Evolutionary conservation across 2,113 vertebrate species (phyloP), one percentile per base, ranked within the genome.

Genomic region (Lagopus muta): DNA sequence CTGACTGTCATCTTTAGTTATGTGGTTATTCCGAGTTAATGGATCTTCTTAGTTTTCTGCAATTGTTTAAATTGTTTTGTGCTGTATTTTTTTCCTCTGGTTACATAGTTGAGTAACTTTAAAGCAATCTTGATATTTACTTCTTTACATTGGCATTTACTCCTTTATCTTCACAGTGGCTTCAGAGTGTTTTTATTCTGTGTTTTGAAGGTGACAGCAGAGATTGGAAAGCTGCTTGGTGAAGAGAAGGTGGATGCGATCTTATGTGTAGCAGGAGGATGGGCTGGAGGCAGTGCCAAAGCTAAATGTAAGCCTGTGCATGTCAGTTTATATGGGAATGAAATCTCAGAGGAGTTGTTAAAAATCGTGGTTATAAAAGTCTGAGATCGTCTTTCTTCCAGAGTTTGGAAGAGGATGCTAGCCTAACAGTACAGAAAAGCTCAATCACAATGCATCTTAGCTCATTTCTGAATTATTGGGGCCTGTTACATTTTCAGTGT

Each of bases 221-320:
- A 98, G 45, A 97, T 99, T 55, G 98, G 97, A 16, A 98, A 96
- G 86, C 97, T 99, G 91, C 97, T 99, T 57, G 98, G 98, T 43
- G 98, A 99, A 32, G 95, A 98, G 74, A 99, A 99, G 82, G 98
- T 99, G 88, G 99, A 99, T 6, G 99, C 99, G 0, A 99, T 99
- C 92, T 90, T 99, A 43, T 99, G 99, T 47, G 99, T 99, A 48
- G 99, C 99, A 1, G 99, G 99, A 89, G 99, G 99, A 94, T 99
- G 99, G 99, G 99, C 99, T 0, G 99, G 99, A 87, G 99, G 99
- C 96, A 99, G 97, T 13, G 99, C 98, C 86, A 98, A 98, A 93
- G 98, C 99, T 64, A 99, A 99, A 97, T 98, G 99, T 99, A 94
- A 98, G 97, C 25, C 40, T 76, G 55, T 17, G 28, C 1, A 0